These are phyloP conservation scores for Vombatus ursinus DNA, from an alignment of 2,113 vertebrate species.

Conservation along the genomic window DNA sequence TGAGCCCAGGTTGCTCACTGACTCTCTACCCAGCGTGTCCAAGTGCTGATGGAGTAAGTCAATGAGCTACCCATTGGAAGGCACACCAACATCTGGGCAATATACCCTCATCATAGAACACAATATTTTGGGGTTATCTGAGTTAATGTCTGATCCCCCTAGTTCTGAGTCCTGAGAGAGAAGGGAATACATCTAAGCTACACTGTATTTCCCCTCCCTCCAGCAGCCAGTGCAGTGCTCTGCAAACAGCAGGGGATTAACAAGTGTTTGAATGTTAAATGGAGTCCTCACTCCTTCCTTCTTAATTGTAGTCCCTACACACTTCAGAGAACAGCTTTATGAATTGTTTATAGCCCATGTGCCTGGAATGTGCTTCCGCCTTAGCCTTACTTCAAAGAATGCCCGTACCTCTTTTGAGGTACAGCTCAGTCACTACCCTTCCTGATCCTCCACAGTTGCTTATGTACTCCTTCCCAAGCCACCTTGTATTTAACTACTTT, in stretches of 20 bases:
- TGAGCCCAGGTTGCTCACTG: not conserved
- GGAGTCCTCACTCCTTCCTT: not conserved
- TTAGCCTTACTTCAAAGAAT: not conserved
- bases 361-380: no score
- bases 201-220: not conserved
- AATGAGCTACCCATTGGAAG: not conserved
- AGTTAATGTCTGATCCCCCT: not conserved
- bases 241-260: not conserved
- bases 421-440: not conserved
- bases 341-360: not conserved
- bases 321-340: not conserved
- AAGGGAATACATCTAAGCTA: not conserved
- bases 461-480: not conserved
- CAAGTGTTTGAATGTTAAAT: not conserved
- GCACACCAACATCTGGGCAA: not conserved
- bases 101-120: not conserved
- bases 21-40: not conserved
- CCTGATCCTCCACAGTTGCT: not conserved
- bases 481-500: not conserved
- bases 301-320: not conserved
- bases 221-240: not conserved
- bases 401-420: not conserved
- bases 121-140: not conserved
- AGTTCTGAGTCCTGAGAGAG: not conserved
- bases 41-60: not conserved